Conservation (phyloP, 2,113 vertebrate genomes). For the Gasterosteus aculeatus region DNA sequence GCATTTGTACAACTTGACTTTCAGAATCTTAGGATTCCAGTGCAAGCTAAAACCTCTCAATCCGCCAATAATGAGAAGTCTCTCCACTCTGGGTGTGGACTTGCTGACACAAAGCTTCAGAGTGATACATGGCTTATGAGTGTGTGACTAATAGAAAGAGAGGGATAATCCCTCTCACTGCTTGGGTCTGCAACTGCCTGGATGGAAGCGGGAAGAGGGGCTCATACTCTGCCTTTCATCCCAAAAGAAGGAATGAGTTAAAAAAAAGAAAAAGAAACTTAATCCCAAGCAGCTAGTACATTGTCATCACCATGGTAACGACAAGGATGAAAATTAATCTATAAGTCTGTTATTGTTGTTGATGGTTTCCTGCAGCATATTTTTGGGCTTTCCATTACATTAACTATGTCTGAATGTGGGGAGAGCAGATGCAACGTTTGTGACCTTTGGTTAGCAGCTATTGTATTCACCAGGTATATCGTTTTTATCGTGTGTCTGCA, state of each 20-base stretch:
- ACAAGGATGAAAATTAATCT: conserved; percentile 5
- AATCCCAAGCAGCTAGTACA: conserved; percentile 25
- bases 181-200: conserved; percentile 73
- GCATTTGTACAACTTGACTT: conserved; percentile 39
- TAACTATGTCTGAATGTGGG: neutral
- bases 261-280: conserved; percentile 21
- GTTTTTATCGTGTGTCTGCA: neutral
- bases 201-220: conserved; percentile 49
- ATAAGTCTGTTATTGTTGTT: neutral
- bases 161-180: conserved; percentile 75
- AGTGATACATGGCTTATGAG: conserved; percentile 76
- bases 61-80: conserved; percentile 72
- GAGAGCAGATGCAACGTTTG: neutral
- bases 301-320: conserved; percentile 58
- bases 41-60: conserved; percentile 69
- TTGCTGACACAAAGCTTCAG: conserved; percentile 77
- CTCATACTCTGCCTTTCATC: conserved; percentile 62
- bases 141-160: conserved; percentile 78
- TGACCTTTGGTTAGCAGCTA: neutral
- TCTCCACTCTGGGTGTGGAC: conserved; percentile 59
- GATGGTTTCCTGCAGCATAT: neutral
- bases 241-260: conserved; percentile 33
- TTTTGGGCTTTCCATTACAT: neutral
- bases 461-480: neutral
- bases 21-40: conserved; percentile 38